Percentiles rank a stretch among this genome's conserved stretches.
phyloP scores from a whole-genome alignment of 2,888 invertebrate species.

The Synanthedon myopaeformis region DNA sequence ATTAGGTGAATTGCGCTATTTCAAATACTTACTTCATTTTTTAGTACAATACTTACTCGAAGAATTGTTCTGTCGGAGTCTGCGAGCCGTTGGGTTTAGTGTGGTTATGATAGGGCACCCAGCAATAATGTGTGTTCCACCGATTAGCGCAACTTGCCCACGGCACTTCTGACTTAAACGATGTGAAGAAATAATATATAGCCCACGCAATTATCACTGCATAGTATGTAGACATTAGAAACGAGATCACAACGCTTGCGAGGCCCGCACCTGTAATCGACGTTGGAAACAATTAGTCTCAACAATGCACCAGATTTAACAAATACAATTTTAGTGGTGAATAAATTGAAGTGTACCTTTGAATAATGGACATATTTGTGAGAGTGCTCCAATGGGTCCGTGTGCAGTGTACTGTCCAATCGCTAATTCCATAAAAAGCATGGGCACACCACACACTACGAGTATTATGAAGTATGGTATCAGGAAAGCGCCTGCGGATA shows the following conservation, averaged over 20 bases:
- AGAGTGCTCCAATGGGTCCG: conserved; percentile 91
- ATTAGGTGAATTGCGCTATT: background rate
- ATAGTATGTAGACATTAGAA: conserved; percentile 95
- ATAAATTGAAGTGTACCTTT: conserved; percentile 75
- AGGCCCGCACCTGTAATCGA: conserved; percentile 86
- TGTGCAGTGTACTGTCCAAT: conserved; percentile 93
- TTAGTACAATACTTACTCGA: conserved; percentile 76
- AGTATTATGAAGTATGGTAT: conserved; percentile 95
- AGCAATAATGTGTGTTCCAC: conserved; percentile 88
- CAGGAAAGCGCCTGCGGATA: conserved; percentile 87
- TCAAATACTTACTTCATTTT: conserved; percentile 5
- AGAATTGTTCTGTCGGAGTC: conserved; percentile 93
- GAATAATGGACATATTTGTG: conserved; percentile 91
- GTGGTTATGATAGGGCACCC: conserved; percentile 78
- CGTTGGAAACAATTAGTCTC: too few species aligned
- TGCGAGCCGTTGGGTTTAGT: conserved; percentile 79
- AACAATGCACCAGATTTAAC: conserved; percentile 3
- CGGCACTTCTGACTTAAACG: conserved; percentile 87
- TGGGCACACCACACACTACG: conserved; percentile 89
- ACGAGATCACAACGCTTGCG: conserved; percentile 93
- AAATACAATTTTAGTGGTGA: conserved; percentile 4
- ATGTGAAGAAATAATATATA: conserved; percentile 92
- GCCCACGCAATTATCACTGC: conserved; percentile 96
- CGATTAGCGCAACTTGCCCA: conserved; percentile 90
- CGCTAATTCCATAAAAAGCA: conserved; percentile 94